These are phyloP conservation scores for Zeugodacus cucurbitae DNA, from an alignment of 1,140 invertebrate species.

Conservation along the genomic window DNA sequence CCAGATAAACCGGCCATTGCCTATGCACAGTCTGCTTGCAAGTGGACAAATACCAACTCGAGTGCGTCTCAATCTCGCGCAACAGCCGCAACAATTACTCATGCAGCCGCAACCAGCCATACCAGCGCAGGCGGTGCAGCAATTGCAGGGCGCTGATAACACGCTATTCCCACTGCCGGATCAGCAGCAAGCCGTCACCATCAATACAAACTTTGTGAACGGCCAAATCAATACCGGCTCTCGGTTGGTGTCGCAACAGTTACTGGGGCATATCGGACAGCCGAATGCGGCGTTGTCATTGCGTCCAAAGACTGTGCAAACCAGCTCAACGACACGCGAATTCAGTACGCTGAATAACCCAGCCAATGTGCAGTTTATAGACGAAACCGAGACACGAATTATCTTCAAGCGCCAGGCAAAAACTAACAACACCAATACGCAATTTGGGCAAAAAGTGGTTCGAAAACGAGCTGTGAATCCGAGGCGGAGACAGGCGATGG, in stretches of 20 bases:
- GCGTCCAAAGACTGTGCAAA: slow-evolving; percentile 31
- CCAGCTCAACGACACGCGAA: slow-evolving; percentile 20
- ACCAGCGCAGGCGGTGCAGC: slow-evolving; percentile 44
- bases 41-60: slow-evolving; percentile 76
- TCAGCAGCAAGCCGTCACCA: slow-evolving; percentile 52
- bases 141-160: background rate
- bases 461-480: background rate
- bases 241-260: slow-evolving; percentile 70
- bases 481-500: background rate
- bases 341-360: slow-evolving; percentile 49
- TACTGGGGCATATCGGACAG: slow-evolving; percentile 51
- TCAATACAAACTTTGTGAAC: slow-evolving; percentile 71
- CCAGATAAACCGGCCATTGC: slow-evolving; percentile 67
- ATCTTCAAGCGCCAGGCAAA: slow-evolving; percentile 70
- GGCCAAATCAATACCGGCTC: slow-evolving; percentile 71
- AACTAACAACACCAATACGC: slow-evolving; percentile 44
- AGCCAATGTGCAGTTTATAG: slow-evolving; percentile 69
- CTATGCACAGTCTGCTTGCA: slow-evolving; percentile 73
- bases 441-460: background rate
- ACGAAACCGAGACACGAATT: slow-evolving; percentile 67
- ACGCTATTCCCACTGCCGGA: background rate
- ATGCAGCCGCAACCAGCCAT: slow-evolving; percentile 65
- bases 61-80: slow-evolving; percentile 70
- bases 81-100: background rate
- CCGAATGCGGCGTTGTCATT: slow-evolving; percentile 1